Evolutionary conservation across 2,113 vertebrate genomes (phyloP).

Genomic region (Caranx ignobilis): DNA sequence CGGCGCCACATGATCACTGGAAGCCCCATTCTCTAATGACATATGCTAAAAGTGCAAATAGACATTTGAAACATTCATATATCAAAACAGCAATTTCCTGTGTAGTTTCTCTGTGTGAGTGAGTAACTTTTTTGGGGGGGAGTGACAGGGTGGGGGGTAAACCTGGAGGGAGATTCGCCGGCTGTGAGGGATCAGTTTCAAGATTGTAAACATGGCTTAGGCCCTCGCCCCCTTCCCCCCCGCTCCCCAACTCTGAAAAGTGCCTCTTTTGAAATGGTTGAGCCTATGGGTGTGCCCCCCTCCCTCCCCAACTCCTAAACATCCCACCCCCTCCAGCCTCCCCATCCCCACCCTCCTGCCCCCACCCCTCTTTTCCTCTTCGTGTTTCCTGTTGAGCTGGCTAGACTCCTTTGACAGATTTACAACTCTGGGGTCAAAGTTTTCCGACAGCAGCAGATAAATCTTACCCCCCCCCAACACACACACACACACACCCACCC

Average conservation of each 20-base stretch:
- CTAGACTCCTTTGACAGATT: constrained; percentile 88
- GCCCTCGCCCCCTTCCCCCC: neutral
- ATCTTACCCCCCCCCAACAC: constrained; percentile 71
- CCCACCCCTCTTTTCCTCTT: constrained; percentile 67
- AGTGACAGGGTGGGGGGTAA: neutral
- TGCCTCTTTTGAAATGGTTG: constrained; percentile 72
- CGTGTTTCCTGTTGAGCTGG: constrained; percentile 86
- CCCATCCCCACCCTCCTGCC: neutral
- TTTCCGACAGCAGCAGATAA: constrained; percentile 86
- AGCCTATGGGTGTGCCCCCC: constrained; percentile 53
- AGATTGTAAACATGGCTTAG: constrained; percentile 72
- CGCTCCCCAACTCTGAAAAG: constrained; percentile 39
- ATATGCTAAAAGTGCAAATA: constrained; percentile 28
- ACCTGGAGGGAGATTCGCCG: constrained; percentile 47
- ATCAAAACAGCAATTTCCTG: constrained; percentile 57
- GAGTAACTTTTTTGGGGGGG: neutral
- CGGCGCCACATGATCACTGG: constrained; percentile 9
- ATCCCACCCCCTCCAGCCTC: constrained; percentile 9
- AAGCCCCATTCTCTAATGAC: constrained; percentile 18
- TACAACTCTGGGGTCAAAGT: constrained; percentile 87
- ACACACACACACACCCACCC: constrained; percentile 23
- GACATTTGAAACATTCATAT: constrained; percentile 39
- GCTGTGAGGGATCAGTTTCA: constrained; percentile 78
- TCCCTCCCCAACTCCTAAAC: neutral
- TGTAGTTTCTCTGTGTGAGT: constrained; percentile 25